Evolutionary conservation across 2,888 invertebrate genomes (phyloP), one percentile per base, ranked within the genome.

Genomic region (Temnothorax unifasciatus): DNA sequence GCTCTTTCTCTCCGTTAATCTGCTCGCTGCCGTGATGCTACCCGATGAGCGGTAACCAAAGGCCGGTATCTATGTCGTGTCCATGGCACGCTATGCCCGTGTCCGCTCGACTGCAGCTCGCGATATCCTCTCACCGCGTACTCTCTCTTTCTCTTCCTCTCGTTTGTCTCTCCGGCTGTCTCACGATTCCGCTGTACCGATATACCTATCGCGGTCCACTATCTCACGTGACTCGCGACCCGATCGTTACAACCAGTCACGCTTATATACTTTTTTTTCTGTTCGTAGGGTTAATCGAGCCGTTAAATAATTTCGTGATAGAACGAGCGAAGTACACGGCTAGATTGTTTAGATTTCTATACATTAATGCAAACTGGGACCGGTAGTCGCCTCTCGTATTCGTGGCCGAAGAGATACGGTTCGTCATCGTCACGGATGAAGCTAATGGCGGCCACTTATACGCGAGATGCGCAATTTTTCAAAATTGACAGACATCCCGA

Each of bases 21-120:
- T 54, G 25, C 57, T 74, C 74, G 69, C 68, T 79, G 84, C 63
- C 68, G 66, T 63, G 77, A 83, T 85, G 71, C 63, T 76, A 63
- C 75, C 44, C 73, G 64, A 57, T 61, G 73, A 84, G 25, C 69
- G 77, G 69, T 83, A 69, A 83, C 77, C 77, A 69, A 77, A 77
- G 83, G 77, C 61, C 59, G 59, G 38, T 81, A 81, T 71, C 79
- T 71, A 71, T 71, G 79, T 81, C 79, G 69, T 59, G 59, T 47
- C 25, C 34, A 71, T 25, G 13, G 59, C 79, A 79, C 59, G 59
- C 69, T 79, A 59, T 38, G 79, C 34, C 34, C 57, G 68, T 18
- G 57, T 57, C 18, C 71, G 38, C 25, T 61, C 59, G 50, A 71
- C 59, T 81, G 69, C 59, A 59, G 21, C 59, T 69, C 57, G 38